phyloP scores from a whole-genome alignment of 2,888 invertebrate genomes.

The Volucella zonaria region DNA sequence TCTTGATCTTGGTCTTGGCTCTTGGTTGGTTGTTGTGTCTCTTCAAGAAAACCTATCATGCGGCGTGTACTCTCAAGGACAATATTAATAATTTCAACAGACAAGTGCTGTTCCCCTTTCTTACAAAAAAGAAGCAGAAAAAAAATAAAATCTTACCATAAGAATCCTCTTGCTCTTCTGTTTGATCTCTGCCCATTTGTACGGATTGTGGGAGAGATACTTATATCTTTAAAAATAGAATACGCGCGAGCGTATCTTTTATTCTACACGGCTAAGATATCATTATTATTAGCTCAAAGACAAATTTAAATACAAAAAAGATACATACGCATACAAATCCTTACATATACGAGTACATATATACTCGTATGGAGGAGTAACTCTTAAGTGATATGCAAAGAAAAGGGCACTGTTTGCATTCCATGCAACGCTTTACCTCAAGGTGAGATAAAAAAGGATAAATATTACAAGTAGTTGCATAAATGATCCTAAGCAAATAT shows the following conservation, averaged over 20 bases:
- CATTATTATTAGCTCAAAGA: conserved; percentile 49
- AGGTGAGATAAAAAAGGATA: conserved; percentile 48
- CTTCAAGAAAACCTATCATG: conserved; percentile 34
- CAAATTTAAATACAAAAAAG: conserved; percentile 29
- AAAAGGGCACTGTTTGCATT: conserved; percentile 54
- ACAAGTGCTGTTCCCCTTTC: conserved; percentile 47
- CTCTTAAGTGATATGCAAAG: conserved; percentile 26
- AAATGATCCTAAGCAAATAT: conserved; percentile 3
- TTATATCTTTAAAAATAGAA: conserved; percentile 62
- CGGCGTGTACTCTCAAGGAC: conserved; percentile 67
- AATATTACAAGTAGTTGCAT: conserved; percentile 23
- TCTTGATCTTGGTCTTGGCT: conserved; percentile 11
- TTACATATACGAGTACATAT: neutral
- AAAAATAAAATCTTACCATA: conserved; percentile 2
- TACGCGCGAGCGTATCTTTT: conserved; percentile 37
- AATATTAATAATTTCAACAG: conserved; percentile 68
- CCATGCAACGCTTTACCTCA: conserved; percentile 7
- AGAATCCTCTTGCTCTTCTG: conserved; percentile 25
- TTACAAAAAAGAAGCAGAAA: neutral
- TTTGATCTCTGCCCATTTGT: conserved; percentile 60
- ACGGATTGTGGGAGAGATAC: conserved; percentile 49
- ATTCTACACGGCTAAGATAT: conserved; percentile 19
- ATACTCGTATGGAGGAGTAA: neutral
- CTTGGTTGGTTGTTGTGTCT: conserved; percentile 9
- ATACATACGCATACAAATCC: neutral